Conservation (phyloP, 2,797 vertebrate species). For the Urosaurus nigricauda region DNA sequence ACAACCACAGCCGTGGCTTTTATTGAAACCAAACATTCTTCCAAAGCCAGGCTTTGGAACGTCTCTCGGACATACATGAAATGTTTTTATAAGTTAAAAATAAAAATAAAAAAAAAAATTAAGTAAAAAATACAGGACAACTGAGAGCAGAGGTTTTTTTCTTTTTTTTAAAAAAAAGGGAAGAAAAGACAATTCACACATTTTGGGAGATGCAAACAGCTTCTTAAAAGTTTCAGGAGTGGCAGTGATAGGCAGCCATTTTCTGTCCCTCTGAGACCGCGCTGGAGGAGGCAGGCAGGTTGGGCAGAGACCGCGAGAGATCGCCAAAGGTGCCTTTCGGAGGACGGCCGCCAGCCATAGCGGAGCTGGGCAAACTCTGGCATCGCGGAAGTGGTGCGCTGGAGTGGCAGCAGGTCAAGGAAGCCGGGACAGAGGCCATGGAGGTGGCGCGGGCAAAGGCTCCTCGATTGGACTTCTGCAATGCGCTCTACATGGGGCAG, state of each 20-base stretch:
- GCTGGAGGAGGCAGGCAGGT: slow-evolving; percentile 40
- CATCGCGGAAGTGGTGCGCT: slow-evolving; percentile 52
- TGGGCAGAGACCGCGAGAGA: slow-evolving; percentile 23
- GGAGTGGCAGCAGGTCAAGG: slow-evolving; percentile 40
- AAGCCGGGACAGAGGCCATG: not conserved
- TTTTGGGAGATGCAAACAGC: not conserved
- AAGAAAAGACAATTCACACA: slow-evolving; percentile 3
- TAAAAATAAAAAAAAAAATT: not conserved
- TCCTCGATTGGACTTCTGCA: no score
- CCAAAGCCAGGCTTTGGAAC: not conserved
- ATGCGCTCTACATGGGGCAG: no score
- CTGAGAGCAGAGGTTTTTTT: not conserved
- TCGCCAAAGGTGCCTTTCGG: not conserved
- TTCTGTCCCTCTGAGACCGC: not conserved
- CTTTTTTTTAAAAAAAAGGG: no score
- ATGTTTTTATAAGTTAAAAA: slow-evolving; percentile 22
- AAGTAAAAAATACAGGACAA: no score
- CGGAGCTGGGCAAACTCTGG: slow-evolving; percentile 76
- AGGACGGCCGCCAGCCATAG: slow-evolving; percentile 43
- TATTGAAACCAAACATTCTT: slow-evolving; percentile 13
- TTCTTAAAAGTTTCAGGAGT: not conserved
- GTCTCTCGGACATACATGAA: not conserved
- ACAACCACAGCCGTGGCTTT: not conserved
- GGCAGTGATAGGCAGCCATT: fast-evolving
- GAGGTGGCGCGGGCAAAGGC: slow-evolving; percentile 41